These are phyloP conservation scores for Oryctolagus cuniculus DNA, from an alignment of 2,113 vertebrate genomes.

Conservation along the genomic window mOryCun1.1 NC_091443.1:108091501-108092000, in stretches of 20 bases:
- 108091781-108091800: neutral
- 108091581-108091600: neutral
- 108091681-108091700: neutral
- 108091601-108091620: no score
- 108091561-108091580: neutral
- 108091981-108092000: neutral
- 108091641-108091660: neutral
- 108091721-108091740: neutral
- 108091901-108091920: neutral
- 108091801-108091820: neutral
- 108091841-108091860: neutral
- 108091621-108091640: neutral
- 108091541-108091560: neutral
- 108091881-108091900: slow-evolving; percentile 43
- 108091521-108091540: neutral
- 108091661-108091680: neutral
- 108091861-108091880: slow-evolving; percentile 60
- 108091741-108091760: no score
- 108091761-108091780: neutral
- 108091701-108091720: neutral
- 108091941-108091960: neutral
- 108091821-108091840: neutral
- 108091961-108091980: neutral
- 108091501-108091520: neutral
- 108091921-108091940: neutral